Evolutionary conservation across 2,113 vertebrate genomes (phyloP).

Genomic region (Heterotilapia buettikoferi): DNA sequence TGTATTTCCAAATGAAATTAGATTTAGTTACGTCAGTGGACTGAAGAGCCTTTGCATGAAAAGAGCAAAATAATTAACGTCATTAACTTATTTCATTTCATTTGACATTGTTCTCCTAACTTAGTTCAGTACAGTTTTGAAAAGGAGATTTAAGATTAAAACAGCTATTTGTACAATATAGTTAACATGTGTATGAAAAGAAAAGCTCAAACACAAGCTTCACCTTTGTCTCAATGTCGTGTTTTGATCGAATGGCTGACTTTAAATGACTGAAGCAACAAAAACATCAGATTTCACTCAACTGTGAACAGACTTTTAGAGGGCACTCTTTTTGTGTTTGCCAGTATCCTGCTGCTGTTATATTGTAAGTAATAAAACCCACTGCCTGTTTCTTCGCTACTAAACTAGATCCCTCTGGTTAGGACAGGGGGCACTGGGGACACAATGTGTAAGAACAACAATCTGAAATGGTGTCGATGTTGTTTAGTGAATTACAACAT

Average conservation of each 20-base stretch:
- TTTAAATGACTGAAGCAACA: background rate
- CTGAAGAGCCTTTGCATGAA: background rate
- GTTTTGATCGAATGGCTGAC: background rate
- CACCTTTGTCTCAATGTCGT: background rate
- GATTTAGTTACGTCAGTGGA: background rate
- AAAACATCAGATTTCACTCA: background rate
- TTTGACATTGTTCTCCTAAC: background rate
- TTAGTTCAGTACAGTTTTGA: background rate
- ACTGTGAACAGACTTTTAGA: background rate
- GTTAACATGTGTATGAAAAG: background rate
- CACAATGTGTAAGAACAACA: background rate
- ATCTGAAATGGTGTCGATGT: background rate
- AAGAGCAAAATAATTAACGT: background rate
- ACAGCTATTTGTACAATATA: background rate
- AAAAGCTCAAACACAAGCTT: background rate
- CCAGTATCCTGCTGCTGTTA: background rate
- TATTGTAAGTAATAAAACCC: slow-evolving; percentile 35
- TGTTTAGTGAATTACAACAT: background rate
- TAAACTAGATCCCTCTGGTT: slow-evolving; percentile 13
- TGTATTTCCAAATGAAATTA: background rate
- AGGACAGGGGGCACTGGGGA: background rate
- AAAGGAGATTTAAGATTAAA: background rate
- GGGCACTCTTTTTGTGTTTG: background rate
- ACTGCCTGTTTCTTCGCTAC: slow-evolving; percentile 6
- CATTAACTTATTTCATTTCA: background rate